Evolutionary conservation across 53 echinoderm and acorn worm genomes (phyloP).

Genomic region (Hippasteria phrygiana): DNA sequence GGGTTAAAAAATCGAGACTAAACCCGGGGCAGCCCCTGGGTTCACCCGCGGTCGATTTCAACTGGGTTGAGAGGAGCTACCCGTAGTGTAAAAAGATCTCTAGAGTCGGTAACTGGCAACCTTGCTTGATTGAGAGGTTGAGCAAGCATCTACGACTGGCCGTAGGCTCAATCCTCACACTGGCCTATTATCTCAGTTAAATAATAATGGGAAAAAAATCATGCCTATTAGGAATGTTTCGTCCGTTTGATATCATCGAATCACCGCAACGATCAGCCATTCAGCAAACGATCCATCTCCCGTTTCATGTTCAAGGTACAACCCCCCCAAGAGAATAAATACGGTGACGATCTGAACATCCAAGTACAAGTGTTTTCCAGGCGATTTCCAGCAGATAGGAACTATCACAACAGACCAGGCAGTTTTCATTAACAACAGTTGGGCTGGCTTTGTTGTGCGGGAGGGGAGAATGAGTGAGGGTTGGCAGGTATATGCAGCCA

Average conservation of each 20-base stretch:
- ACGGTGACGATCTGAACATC: slow-evolving; percentile 16
- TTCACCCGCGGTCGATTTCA: too few species aligned
- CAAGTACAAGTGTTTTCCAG: slow-evolving; percentile 42
- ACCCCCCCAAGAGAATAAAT: slow-evolving; percentile 30
- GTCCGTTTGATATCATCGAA: neutral
- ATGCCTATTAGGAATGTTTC: neutral
- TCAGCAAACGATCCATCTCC: neutral
- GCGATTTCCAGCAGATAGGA: slow-evolving; percentile 20
- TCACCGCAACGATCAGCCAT: neutral
- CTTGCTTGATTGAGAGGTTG: too few species aligned
- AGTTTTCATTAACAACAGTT: slow-evolving; percentile 53
- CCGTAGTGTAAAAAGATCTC: too few species aligned
- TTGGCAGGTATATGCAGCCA: neutral
- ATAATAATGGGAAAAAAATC: too few species aligned
- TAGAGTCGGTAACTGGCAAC: too few species aligned
- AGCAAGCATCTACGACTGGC: too few species aligned
- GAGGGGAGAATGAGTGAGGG: neutral
- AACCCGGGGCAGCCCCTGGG: too few species aligned
- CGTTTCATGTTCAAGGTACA: neutral
- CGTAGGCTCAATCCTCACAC: too few species aligned
- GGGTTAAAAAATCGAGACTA: too few species aligned
- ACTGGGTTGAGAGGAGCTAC: too few species aligned
- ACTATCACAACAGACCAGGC: slow-evolving; percentile 45
- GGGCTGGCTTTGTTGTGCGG: neutral
- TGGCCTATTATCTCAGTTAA: too few species aligned